Base-by-base conservation (phyloP, 64 coral and sea anemone species). In the Pachyseris speciosa region DNA sequence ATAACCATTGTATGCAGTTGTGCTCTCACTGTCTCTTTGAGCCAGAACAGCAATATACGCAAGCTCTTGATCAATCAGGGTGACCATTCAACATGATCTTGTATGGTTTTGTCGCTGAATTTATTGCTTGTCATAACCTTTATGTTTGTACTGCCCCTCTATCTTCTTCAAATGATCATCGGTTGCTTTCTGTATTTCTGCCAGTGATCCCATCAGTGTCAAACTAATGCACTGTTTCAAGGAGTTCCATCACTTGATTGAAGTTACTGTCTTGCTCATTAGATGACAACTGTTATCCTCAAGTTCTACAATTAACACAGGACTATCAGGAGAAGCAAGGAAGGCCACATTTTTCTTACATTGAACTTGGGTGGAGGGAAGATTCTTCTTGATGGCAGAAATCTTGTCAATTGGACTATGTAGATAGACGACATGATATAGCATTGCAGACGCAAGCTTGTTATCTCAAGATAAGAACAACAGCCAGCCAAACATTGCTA, bases 371-470 rank as follows among this genome's bases (percentile, higher is more conserved):
- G 22, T 68, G 22, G 63, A 67, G 19, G 36, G 38, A 8, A 86
- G 40, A 31, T 74, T 59, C 24, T 75, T 88, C 45, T 58, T 75
- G 9, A 88, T 29, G 16, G 89, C 15, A 20, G 49, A 12, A 15
- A 91, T 83, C 52, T 92, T 92, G 20, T 92, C 64, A 15, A 92
- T 29, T 1, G 89, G 69, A 73, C 45, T 84, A 67, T 74, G 89
- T 40, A 91, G 64, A 30, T 19, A 39, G n/a, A n/a, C n/a, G 38
- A 64, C 75, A 12, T 29, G 40, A 33, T 67, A 38, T n/a, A 91
- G 44, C n/a, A 40, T 71, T 31, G 61, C 68, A 20, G 53, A 69
- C 19, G 22, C 31, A 5, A 31, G 10, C 7, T 91, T 83, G 25
- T 16, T 45, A 68, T 90, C 44, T 28, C 63, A 90, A 8, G 51